Conservation (phyloP, 1,140 invertebrate genomes). For the Diabrotica undecimpunctata region DNA sequence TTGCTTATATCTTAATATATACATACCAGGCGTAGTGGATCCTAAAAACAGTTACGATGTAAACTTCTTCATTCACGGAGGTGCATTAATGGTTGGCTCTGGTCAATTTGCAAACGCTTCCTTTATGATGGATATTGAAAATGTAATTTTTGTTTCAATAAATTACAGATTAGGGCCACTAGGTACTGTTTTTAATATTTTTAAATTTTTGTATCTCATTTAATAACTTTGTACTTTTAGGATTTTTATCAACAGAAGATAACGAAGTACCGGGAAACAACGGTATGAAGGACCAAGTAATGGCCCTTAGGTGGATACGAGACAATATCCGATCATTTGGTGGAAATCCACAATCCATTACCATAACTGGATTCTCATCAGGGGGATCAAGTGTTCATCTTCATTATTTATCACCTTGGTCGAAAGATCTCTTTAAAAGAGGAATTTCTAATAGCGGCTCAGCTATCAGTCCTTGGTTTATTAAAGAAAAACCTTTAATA, state of each 20-base stretch:
- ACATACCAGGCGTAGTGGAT: not conserved
- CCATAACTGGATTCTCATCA: conserved; percentile 88
- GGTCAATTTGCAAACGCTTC: not conserved
- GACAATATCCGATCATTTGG: conserved; percentile 81
- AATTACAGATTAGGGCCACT: not conserved
- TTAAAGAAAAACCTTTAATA: not conserved
- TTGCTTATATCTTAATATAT: not conserved
- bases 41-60: not conserved
- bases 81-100: not conserved
- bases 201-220: not conserved
- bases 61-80: not conserved
- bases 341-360: conserved; percentile 80
- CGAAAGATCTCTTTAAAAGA: not conserved
- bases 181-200: not conserved
- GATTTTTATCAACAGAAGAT: conserved; percentile 1
- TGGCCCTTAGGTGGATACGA: conserved; percentile 81
- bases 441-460: not conserved
- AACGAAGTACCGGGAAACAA: conserved; percentile 58
- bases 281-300: conserved; percentile 84
- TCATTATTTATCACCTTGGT: conserved; percentile 29
- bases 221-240: not conserved
- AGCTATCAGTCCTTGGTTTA: not conserved
- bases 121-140: not conserved
- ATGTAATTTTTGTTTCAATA: not conserved
- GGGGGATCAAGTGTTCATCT: conserved; percentile 60